Evolutionary conservation across 2,888 invertebrate species (phyloP).

Genomic region (Leptogaster cylindrica): DNA sequence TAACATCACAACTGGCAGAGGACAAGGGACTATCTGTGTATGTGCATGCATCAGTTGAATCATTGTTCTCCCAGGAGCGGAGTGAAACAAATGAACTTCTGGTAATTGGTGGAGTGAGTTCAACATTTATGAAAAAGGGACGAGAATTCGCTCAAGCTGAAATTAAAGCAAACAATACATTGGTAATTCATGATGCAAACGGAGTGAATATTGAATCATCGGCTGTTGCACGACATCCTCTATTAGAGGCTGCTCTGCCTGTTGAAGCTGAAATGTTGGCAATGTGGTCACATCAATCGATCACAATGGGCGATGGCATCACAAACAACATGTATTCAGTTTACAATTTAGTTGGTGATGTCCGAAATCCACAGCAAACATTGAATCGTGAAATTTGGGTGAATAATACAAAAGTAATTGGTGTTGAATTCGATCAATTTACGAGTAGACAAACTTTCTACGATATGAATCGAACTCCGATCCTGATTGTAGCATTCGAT

Average conservation of each 20-base stretch:
- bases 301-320: slow-evolving; percentile 76
- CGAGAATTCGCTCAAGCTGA: slow-evolving; percentile 76
- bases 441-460: slow-evolving; percentile 89
- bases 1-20: slow-evolving; percentile 78
- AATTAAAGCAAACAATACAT: slow-evolving; percentile 79
- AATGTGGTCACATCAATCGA: slow-evolving; percentile 85
- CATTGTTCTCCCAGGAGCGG: slow-evolving; percentile 65
- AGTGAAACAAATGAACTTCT: slow-evolving; percentile 67
- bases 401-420: slow-evolving; percentile 86
- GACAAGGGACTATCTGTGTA: slow-evolving; percentile 79
- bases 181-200: slow-evolving; percentile 77
- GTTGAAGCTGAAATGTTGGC: slow-evolving; percentile 90
- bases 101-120: slow-evolving; percentile 71
- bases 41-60: slow-evolving; percentile 69
- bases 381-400: slow-evolving; percentile 86
- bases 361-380: slow-evolving; percentile 83
- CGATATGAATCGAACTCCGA: slow-evolving; percentile 79
- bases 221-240: slow-evolving; percentile 80
- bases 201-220: slow-evolving; percentile 77
- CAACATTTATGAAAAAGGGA: slow-evolving; percentile 73
- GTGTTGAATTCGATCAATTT: slow-evolving; percentile 91
- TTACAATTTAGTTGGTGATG: slow-evolving; percentile 83
- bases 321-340: slow-evolving; percentile 81
- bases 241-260: slow-evolving; percentile 81
- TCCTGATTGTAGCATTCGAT: slow-evolving; percentile 87